Base-by-base conservation (phyloP, 1,140 invertebrate genomes). In the Pseudoatta argentina region DNA sequence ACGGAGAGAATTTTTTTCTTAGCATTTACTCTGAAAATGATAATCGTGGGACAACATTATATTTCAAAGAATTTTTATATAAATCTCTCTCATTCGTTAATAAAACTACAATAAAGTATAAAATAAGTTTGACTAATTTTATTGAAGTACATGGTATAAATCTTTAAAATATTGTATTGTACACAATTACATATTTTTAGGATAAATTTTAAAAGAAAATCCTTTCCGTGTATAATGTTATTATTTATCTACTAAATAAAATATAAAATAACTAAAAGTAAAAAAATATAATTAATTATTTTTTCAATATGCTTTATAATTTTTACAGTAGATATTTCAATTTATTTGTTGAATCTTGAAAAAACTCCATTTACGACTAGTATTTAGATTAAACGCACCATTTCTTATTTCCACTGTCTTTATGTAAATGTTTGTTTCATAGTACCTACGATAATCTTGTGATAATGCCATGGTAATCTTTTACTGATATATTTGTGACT, bases 401-500 rank as follows among this genome's bases (percentile, higher is more conserved):
- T 48, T 16, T 57, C 21, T 72, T 61, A 72, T 59, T 82, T 48
- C 5, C 7, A 30, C 6, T 57, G 14, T 69, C 18, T 14, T 72
- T 39, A 16, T 44, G 16, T 71, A 44, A 71, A 82, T 72, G 18
- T 57, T 24, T 12, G 2, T 72, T 44, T 21, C 14, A 2, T 21
- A 39, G 18, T 27, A 66, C 7, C 24, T 2, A 8, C 48, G 44
- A 8, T 48, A 72, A 82, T 48, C 24, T 27, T 39, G 18, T 55
- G 44, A 18, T 48, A 82, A 82, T 48, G 2, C 30, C 55, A 7
- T 73, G 55, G 18, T 21, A 75, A 75, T 73, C 2, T 44, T 75
- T 61, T 61, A 44, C 24, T 61, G 55, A 83, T 83, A 51, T 44
- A n/a, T 73, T 61, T 83, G 24, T 30, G 16, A 57, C 21, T 24